Conservation (phyloP, 2,888 invertebrate genomes). For the Trachelus iudaicus region DNA sequence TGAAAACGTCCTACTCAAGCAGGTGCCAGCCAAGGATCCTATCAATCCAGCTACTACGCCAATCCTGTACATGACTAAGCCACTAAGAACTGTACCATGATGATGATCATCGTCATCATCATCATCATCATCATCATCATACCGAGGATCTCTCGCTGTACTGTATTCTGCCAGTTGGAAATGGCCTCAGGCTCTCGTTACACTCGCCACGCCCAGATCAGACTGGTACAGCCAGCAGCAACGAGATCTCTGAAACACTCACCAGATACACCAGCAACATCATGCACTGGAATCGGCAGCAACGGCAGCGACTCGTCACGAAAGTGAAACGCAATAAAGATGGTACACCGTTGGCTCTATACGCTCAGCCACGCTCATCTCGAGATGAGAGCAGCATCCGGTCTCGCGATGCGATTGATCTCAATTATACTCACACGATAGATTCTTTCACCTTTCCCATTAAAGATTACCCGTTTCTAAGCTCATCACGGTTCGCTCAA, state of each 20-base stretch:
- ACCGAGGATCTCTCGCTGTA: background rate
- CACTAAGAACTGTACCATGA: background rate
- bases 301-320: conserved; percentile 55
- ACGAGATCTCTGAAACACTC: background rate
- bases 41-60: background rate
- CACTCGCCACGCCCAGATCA: conserved; percentile 63
- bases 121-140: background rate
- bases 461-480: background rate
- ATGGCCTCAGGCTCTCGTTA: conserved; percentile 42
- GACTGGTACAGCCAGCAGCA: background rate
- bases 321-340: conserved; percentile 65
- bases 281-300: background rate
- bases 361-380: conserved; percentile 43
- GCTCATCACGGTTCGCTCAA: background rate
- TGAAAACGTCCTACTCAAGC: background rate
- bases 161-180: background rate
- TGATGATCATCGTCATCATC: background rate
- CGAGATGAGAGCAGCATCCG: conserved; percentile 11
- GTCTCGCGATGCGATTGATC: conserved; percentile 17
- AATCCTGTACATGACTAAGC: background rate
- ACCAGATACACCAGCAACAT: background rate
- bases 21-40: background rate
- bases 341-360: background rate
- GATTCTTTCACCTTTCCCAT: background rate
- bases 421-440: conserved; percentile 16